Evolutionary conservation across 2,888 invertebrate genomes (phyloP).

Genomic region (Conops quadrifasciatus): DNA sequence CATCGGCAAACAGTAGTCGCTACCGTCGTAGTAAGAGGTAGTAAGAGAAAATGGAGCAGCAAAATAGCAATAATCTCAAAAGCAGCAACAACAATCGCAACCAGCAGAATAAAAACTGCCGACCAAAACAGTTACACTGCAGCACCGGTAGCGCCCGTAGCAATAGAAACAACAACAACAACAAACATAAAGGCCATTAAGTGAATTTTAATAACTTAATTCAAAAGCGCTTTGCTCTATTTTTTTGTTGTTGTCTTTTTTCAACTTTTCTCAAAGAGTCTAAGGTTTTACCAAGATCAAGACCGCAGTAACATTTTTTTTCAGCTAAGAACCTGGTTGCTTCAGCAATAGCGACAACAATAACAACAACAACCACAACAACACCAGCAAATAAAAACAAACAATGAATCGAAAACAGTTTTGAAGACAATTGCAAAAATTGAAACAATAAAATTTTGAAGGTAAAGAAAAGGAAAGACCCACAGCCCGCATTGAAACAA

Average conservation of each 20-base stretch:
- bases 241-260: neutral
- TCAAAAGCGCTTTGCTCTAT: conserved; percentile 3
- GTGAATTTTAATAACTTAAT: conserved; percentile 33
- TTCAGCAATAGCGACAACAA: neutral
- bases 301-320: neutral
- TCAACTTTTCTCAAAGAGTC: neutral
- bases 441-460: conserved; percentile 9
- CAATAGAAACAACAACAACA: neutral
- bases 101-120: no score
- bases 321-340: conserved; percentile 12
- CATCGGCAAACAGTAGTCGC: no score
- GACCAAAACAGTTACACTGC: no score
- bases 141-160: no score
- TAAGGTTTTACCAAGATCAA: no score
- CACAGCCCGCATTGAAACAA: no score
- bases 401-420: no score
- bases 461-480: no score
- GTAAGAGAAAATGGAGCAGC: no score
- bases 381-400: conserved; percentile 4
- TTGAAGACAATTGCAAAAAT: neutral
- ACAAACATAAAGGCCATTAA: neutral
- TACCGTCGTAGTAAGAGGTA: no score
- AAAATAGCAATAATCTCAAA: no score
- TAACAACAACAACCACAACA: conserved; percentile 8
- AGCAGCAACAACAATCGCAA: no score